Evolutionary conservation across 2,797 vertebrate species (phyloP), one percentile per base, ranked within the genome.

Genomic region (Xenentodon cancila): DNA sequence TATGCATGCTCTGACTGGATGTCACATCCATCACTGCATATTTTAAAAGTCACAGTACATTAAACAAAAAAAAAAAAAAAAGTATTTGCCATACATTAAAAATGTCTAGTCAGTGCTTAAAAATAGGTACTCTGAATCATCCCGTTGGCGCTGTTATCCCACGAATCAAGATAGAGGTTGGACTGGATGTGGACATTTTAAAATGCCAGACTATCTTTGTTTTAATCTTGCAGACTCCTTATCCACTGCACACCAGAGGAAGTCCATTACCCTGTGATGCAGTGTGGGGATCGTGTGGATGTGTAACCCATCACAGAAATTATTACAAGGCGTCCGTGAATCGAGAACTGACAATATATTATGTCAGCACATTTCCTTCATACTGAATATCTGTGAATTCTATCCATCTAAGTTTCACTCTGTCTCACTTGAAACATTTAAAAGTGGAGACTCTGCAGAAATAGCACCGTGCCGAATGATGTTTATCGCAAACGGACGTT

Each of bases 321-420:
- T 51, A 80, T 80, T 82, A 82, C 62, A 73, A 83, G 74, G 66
- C 71, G 30, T 70, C 68, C 56, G 49, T 32, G 65, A 69, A 60
- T 83, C 42, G 11, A 80, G 80, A 79, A 80, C 53, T 70, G 82
- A 82, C 60, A 18, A 75, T 67, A 53, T 71, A 81, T 75, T 27
- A 71, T 84, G 88, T 92, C 88, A 92, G 88, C 88, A 91, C 73
- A 77, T 88, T 90, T 65, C 63, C 58, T 81, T 86, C 59, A 49
- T 67, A 63, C 54, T 21, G 55, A 68, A 62, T 81, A 84, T 82
- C 79, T 70, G 76, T 54, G 70, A 79, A 62, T 68, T 55, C 66
- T 54, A 81, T 82, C 84, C 77, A 64, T 84, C 77, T 77, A 82
- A 82, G 77, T 90, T 91, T 87, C 76, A 71, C 64, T 72, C 78